Percentiles rank a stretch among this genome's conserved stretches.
Evolutionary conservation across 2,888 invertebrate species (phyloP).

Genomic region (Trilocha varians): DNA sequence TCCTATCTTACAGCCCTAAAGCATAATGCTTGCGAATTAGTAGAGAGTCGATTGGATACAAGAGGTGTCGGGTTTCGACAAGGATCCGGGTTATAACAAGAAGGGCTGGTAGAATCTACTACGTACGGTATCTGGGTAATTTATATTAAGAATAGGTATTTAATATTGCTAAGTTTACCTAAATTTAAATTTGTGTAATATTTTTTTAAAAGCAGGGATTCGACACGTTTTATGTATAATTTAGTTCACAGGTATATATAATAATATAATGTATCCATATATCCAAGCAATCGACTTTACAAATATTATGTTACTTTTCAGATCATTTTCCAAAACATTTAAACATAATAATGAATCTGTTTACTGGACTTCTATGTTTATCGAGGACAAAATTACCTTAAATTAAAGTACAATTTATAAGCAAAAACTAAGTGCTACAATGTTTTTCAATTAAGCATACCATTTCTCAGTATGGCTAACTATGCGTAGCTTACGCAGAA

Average conservation of each 20-base stretch:
- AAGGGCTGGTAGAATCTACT: background rate
- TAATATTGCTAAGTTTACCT: too few species aligned
- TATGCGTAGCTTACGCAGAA: background rate
- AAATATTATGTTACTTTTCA: too few species aligned
- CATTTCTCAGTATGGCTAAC: background rate
- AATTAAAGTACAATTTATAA: background rate
- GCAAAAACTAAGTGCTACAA: background rate
- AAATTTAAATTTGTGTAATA: too few species aligned
- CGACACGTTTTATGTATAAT: too few species aligned
- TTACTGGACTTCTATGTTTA: too few species aligned
- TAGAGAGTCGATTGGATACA: constrained; percentile 56
- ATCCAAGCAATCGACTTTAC: too few species aligned
- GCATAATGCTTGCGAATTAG: constrained; percentile 46
- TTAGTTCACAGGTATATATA: too few species aligned
- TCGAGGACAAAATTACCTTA: too few species aligned
- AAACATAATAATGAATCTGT: too few species aligned
- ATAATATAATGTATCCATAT: too few species aligned
- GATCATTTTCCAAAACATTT: too few species aligned
- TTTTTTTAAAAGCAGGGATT: too few species aligned
- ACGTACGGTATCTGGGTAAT: constrained; percentile 20
- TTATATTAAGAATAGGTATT: background rate
- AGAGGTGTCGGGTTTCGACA: constrained; percentile 57
- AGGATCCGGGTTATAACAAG: background rate
- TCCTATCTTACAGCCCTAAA: constrained; percentile 33
- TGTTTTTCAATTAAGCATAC: background rate